phyloP scores from a whole-genome alignment of 2,113 vertebrate species.

The Centropus unirufus region DNA sequence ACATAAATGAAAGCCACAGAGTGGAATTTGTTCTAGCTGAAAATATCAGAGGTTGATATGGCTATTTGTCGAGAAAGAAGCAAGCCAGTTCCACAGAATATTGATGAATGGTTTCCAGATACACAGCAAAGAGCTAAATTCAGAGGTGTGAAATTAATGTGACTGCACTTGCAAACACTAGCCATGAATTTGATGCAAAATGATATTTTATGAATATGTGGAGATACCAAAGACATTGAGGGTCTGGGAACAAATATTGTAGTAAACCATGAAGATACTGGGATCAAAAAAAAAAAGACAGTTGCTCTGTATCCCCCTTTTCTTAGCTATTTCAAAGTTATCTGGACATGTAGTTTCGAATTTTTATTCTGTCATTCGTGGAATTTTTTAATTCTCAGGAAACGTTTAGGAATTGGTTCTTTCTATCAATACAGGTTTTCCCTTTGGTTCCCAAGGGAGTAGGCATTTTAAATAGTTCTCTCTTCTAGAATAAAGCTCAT shows the following conservation, averaged over 20 bases:
- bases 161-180: conserved; percentile 30
- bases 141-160: conserved; percentile 54
- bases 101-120: conserved; percentile 49
- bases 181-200: conserved; percentile 33
- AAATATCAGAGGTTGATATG: conserved; percentile 30
- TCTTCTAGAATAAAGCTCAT: conserved; percentile 1
- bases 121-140: conserved; percentile 46
- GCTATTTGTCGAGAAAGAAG: conserved; percentile 39
- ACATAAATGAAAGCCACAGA: conserved; percentile 41
- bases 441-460: background rate
- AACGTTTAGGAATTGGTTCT: background rate
- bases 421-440: background rate
- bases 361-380: background rate
- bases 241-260: background rate
- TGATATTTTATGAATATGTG: background rate
- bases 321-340: background rate
- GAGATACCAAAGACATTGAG: background rate
- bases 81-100: conserved; percentile 8
- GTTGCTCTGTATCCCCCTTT: background rate
- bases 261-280: background rate
- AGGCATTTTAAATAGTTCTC: background rate
- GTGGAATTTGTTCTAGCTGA: conserved; percentile 44
- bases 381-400: background rate
- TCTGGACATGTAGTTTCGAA: background rate
- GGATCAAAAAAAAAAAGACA: background rate